Percentiles rank a stretch among this genome's conserved stretches.
Conservation (phyloP, 1,140 invertebrate species). For the Microplitis mediator region DNA sequence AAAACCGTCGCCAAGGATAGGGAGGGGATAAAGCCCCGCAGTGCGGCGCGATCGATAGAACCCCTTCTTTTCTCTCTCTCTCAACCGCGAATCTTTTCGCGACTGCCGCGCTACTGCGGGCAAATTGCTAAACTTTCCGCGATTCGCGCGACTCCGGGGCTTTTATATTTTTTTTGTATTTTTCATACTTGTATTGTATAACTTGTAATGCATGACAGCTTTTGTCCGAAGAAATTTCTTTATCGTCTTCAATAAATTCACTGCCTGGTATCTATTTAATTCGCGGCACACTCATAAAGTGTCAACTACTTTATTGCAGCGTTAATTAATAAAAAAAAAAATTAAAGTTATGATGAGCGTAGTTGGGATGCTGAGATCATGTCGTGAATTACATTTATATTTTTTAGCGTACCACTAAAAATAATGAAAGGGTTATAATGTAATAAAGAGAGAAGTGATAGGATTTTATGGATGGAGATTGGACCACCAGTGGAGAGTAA, state of each 20-base stretch:
- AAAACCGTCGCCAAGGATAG: not conserved
- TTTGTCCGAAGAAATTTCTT: too few species aligned
- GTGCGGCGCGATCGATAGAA: constrained; percentile 63
- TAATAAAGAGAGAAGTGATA: not conserved
- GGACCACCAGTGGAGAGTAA: not conserved
- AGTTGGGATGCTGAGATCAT: too few species aligned
- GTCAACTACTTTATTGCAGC: too few species aligned
- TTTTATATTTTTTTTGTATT: not conserved
- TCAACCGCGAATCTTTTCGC: not conserved
- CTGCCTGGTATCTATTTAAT: too few species aligned
- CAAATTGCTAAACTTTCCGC: constrained; percentile 3
- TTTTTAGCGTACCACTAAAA: not conserved
- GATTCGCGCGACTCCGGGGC: not conserved
- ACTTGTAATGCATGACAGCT: too few species aligned
- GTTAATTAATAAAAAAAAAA: too few species aligned
- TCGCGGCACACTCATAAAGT: too few species aligned
- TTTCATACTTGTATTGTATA: too few species aligned
- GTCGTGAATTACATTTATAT: too few species aligned
- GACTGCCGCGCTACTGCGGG: not conserved
- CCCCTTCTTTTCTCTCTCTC: constrained; percentile 39
- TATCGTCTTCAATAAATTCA: too few species aligned
- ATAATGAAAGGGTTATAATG: not conserved
- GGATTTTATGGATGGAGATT: not conserved
- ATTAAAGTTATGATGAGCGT: too few species aligned
- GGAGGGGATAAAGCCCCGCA: constrained; percentile 60